Conservation (phyloP, 2,888 invertebrate genomes). For the Bembecia ichneumoniformis region DNA sequence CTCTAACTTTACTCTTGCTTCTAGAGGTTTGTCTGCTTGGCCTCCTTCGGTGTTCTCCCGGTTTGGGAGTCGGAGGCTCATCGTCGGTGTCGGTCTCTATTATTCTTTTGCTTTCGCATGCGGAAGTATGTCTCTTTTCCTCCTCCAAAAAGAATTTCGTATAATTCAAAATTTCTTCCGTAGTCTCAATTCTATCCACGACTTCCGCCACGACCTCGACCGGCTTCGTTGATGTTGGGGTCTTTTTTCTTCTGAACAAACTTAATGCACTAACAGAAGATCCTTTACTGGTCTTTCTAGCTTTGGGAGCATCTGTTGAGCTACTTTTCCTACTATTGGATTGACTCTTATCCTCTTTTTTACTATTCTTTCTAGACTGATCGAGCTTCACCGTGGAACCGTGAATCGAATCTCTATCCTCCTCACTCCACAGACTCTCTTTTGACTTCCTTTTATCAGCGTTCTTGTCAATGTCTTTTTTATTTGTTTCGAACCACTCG, state of each 20-base stretch:
- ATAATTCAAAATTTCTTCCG: slow-evolving; percentile 47
- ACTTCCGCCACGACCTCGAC: slow-evolving; percentile 56
- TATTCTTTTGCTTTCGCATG: slow-evolving; percentile 27
- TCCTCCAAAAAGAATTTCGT: slow-evolving; percentile 57
- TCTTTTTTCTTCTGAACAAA: slow-evolving; percentile 56
- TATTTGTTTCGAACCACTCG: slow-evolving; percentile 57
- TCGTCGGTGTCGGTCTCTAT: slow-evolving; percentile 44
- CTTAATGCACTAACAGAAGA: slow-evolving; percentile 59
- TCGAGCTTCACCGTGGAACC: slow-evolving; percentile 51
- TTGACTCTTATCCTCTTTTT: slow-evolving; percentile 50
- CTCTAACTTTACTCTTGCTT: slow-evolving; percentile 60
- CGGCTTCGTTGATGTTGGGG: slow-evolving; percentile 45
- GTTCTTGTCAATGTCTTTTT: slow-evolving; percentile 50
- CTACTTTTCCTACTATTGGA: slow-evolving; percentile 43
- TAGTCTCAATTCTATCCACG: slow-evolving; percentile 31
- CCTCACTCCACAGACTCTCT: slow-evolving; percentile 65
- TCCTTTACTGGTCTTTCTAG: slow-evolving; percentile 55
- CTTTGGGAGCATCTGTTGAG: slow-evolving; percentile 45
- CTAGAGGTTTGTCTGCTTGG: slow-evolving; percentile 61
- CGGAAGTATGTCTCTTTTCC: slow-evolving; percentile 45
- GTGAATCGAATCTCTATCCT: slow-evolving; percentile 56
- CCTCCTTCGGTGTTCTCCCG: slow-evolving; percentile 52
- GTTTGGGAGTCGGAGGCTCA: slow-evolving; percentile 49
- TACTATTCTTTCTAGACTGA: slow-evolving; percentile 50
- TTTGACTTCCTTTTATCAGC: slow-evolving; percentile 59